These are phyloP conservation scores for Lethenteron camtschaticum DNA, from an alignment of 2,113 vertebrate genomes.

Conservation along the genomic window DNA sequence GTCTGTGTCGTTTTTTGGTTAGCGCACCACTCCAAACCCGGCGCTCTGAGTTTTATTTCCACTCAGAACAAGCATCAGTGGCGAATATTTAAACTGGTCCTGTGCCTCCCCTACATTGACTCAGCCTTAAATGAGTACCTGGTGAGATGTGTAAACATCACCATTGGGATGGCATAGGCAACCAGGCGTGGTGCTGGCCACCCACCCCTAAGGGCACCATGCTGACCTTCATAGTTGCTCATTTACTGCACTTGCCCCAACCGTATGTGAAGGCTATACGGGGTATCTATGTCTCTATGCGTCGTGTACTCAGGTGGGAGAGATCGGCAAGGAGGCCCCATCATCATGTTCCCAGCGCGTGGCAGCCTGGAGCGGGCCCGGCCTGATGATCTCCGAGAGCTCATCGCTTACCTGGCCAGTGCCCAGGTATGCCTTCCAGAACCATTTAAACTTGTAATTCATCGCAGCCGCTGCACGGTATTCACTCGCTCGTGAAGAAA, in stretches of 20 bases:
- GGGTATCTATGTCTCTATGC: background rate
- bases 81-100: too few relatives aligned
- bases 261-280: background rate
- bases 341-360: slow-evolving; percentile 78
- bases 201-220: slow-evolving; percentile 13
- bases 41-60: too few relatives aligned
- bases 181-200: slow-evolving; percentile 8
- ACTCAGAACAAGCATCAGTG: too few relatives aligned
- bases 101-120: background rate
- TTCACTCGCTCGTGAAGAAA: background rate
- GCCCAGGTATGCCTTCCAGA: slow-evolving; percentile 39
- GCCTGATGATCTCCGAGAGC: slow-evolving; percentile 75
- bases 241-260: slow-evolving; percentile 14
- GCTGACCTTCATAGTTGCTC: slow-evolving; percentile 11
- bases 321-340: slow-evolving; percentile 88
- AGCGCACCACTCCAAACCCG: too few relatives aligned
- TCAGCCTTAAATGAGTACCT: background rate
- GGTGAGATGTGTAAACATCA: slow-evolving; percentile 7
- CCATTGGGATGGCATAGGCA: slow-evolving; percentile 7
- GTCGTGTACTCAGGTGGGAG: slow-evolving; percentile 48
- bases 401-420: slow-evolving; percentile 97
- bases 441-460: slow-evolving; percentile 1
- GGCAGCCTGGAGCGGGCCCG: slow-evolving; percentile 99
- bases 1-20: too few relatives aligned
- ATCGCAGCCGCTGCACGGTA: background rate